A percentile compares a stretch with the other conserved stretches of the same genome.
Conservation (phyloP, 2,888 invertebrate genomes). For the Acleris sparsana region DNA sequence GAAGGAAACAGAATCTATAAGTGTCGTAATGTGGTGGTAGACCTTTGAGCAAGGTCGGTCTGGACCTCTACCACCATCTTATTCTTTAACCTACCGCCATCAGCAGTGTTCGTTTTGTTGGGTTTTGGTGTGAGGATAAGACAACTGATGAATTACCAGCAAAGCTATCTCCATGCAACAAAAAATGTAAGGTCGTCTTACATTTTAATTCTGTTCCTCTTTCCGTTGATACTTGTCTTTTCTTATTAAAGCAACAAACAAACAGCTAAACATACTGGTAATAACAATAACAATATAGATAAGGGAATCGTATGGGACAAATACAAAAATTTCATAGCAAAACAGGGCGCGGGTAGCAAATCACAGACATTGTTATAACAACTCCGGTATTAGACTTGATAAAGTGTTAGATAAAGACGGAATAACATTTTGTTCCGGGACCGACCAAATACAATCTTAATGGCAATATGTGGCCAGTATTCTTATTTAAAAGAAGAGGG, state of each 20-base stretch:
- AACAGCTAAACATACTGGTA: constrained; percentile 6
- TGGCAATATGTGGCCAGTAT: constrained; percentile 18
- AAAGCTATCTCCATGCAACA: too few species aligned
- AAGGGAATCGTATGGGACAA: constrained; percentile 5
- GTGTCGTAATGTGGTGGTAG: too few species aligned
- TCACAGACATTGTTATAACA: constrained; percentile 34
- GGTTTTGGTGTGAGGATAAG: too few species aligned
- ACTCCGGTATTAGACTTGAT: constrained; percentile 63
- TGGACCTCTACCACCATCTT: too few species aligned
- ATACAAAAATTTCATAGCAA: constrained; percentile 6
- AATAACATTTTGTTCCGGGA: constrained; percentile 41
- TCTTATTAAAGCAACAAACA: background rate
- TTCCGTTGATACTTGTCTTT: too few species aligned
- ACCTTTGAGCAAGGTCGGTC: too few species aligned
- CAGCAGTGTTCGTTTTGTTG: too few species aligned
- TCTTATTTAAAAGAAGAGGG: background rate
- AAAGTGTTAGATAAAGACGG: constrained; percentile 71
- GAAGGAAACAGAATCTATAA: too few species aligned
- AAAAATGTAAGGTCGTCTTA: too few species aligned
- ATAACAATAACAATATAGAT: constrained; percentile 26
- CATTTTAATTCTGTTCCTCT: too few species aligned
- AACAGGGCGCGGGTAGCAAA: constrained; percentile 29
- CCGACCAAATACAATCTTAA: constrained; percentile 7
- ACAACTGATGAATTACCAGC: too few species aligned
- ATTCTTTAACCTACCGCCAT: too few species aligned